Evolutionary conservation across 2,888 invertebrate genomes (phyloP).

Genomic region (Seira sanloemensis): DNA sequence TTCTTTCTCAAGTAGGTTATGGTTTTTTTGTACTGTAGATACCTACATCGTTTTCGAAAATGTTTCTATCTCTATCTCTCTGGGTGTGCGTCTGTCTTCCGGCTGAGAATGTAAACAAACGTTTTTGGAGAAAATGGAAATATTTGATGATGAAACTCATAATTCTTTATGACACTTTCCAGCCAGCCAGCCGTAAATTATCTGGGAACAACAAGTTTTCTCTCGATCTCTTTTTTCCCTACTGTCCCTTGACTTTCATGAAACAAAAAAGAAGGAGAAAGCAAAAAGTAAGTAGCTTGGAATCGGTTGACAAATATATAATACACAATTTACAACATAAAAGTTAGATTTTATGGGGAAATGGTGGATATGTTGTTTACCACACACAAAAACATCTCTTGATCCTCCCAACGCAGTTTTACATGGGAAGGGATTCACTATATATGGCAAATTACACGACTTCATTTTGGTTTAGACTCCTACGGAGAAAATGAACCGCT

Average conservation of each 20-base stretch:
- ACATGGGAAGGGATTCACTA: no score
- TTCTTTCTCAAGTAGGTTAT: neutral
- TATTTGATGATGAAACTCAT: conserved; percentile 65
- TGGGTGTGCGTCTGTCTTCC: no score
- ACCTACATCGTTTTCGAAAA: neutral
- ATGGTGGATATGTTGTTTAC: no score
- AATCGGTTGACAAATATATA: conserved; percentile 17
- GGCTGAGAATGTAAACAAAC: neutral
- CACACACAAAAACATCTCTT: no score
- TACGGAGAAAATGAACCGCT: no score
- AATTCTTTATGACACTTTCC: conserved; percentile 63
- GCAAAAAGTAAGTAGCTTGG: conserved; percentile 2
- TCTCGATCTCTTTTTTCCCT: neutral
- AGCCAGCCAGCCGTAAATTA: conserved; percentile 64
- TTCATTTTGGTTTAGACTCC: no score
- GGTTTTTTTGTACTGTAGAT: neutral
- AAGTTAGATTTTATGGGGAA: no score
- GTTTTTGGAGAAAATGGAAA: conserved; percentile 39
- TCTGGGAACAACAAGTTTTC: conserved; percentile 56
- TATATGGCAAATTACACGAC: no score
- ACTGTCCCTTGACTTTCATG: neutral
- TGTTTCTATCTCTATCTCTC: no score
- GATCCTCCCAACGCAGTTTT: no score
- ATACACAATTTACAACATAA: neutral
- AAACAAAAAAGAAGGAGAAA: conserved; percentile 14